Evolutionary conservation across 2,113 vertebrate genomes (phyloP), one percentile per base, ranked within the genome.

Genomic region (Muntiacus muntjak): DNA sequence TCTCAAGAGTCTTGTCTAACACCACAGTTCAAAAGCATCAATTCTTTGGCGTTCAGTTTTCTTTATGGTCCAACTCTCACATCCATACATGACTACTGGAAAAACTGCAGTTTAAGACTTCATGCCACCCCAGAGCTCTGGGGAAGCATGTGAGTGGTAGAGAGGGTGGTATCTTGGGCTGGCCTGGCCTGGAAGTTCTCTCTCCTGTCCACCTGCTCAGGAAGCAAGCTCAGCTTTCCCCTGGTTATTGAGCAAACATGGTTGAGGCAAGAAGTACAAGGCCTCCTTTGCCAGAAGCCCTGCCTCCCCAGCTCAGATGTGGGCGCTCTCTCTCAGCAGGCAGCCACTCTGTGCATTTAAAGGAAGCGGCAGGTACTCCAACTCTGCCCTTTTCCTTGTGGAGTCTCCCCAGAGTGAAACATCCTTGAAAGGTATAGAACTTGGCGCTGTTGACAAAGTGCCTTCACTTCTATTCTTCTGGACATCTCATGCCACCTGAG

Each of bases 41-140:
- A 1, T 26, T 76, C 71, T 76, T 43, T 0, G 0, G 6, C 0
- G 1, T 26, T 76, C 36, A 76, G 13, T 23, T 15, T 43, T 43
- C 12, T 76, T 76, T 43, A 43, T 43, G 23, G 40, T 14, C 23
- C 12, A 0, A 26, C 40, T 76, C 12, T 76, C 1, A 0, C 71
- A 26, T 76, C 36, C 12, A 76, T 43, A 25, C 12, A 14, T 14
- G 71, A 76, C 40, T 6, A 26, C 23, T 14, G 40, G 23, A 43
- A 76, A 76, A 87, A 50, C 30, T 87, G 28, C 28, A 58, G 33
- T 50, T 19, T 52, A 36, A 89, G 76, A 6, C 26, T 54, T 15
- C 6, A 0, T 33, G 12, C 54, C n/a, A 60, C n/a, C 47, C 47
- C 30, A 17, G 50, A 21, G n/a, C 26, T 84, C 47, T 15, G n/a